Percentiles rank a stretch among this genome's conserved stretches.
These are phyloP conservation scores for Gobiocypris rarus DNA, from an alignment of 2,113 vertebrate species.

Conservation along the genomic window DNA sequence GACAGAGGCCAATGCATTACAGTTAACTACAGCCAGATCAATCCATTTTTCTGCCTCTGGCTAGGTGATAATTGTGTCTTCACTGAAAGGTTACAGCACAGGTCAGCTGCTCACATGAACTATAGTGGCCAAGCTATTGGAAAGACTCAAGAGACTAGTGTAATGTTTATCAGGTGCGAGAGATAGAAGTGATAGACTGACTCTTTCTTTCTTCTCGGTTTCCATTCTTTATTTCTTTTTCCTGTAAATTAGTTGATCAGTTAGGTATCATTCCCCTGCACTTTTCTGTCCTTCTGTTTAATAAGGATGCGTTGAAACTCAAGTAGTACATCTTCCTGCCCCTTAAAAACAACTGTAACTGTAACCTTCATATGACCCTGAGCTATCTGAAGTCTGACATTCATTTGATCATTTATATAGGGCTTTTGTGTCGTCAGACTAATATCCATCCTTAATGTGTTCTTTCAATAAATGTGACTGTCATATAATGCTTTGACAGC, in stretches of 20 bases:
- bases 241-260: slow-evolving; percentile 1
- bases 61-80: slow-evolving; percentile 39
- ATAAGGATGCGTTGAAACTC: background rate
- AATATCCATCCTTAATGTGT: slow-evolving; percentile 17
- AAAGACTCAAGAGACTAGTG: background rate
- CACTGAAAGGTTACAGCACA: slow-evolving; percentile 34
- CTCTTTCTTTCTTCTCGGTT: background rate
- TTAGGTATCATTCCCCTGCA: background rate
- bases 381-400: background rate
- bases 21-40: slow-evolving; percentile 39
- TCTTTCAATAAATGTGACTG: slow-evolving; percentile 28
- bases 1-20: slow-evolving; percentile 43
- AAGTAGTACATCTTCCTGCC: background rate
- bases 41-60: slow-evolving; percentile 25
- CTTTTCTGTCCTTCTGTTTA: background rate
- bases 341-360: background rate
- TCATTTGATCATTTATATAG: background rate
- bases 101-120: slow-evolving; percentile 17
- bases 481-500: slow-evolving; percentile 20
- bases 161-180: background rate
- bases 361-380: background rate
- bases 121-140: background rate
- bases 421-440: background rate
- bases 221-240: background rate
- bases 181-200: background rate